Percentiles rank a stretch among this genome's conserved stretches.
phyloP scores from a whole-genome alignment of 1,140 invertebrate species.

The Drosophila bocqueti region DNA sequence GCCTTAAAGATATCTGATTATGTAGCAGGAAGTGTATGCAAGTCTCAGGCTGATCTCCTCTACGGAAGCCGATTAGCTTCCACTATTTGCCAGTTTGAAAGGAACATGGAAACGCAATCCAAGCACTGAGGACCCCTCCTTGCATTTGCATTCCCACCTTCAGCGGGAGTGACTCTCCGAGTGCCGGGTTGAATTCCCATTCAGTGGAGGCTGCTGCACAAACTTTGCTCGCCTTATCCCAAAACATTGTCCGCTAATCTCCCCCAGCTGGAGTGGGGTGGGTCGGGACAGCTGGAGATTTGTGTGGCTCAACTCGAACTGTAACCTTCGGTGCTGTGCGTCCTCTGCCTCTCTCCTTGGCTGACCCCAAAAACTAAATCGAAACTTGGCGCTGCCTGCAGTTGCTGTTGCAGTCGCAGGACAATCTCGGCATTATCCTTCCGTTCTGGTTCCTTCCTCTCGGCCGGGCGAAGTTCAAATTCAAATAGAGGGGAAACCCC shows the following conservation, averaged over 20 bases:
- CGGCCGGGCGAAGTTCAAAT: constrained; percentile 13
- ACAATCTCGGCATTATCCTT: constrained; percentile 41
- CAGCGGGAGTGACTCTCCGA: constrained; percentile 9
- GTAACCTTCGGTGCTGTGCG: constrained; percentile 16
- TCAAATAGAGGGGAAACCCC: constrained; percentile 1
- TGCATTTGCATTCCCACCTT: constrained; percentile 6
- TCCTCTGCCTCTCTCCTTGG: neutral
- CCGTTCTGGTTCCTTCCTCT: constrained; percentile 7
- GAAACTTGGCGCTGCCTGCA: constrained; percentile 24
- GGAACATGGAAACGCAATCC: constrained; percentile 12
- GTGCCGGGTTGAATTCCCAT: constrained; percentile 22
- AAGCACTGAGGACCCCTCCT: neutral
- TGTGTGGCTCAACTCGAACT: constrained; percentile 36
- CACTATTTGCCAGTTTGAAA: constrained; percentile 13
- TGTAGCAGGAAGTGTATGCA: neutral
- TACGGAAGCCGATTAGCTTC: constrained; percentile 5
- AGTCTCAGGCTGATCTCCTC: neutral
- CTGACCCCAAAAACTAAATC: constrained; percentile 46
- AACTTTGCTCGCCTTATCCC: constrained; percentile 24
- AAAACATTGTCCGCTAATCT: constrained; percentile 37
- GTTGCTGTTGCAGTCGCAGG: constrained; percentile 20
- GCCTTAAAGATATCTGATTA: neutral
- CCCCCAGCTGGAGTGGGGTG: neutral
- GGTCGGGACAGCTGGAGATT: neutral
- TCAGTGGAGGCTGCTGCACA: constrained; percentile 6